Percentiles rank a stretch among this genome's conserved stretches.
phyloP scores from a whole-genome alignment of 2,888 invertebrate genomes.

The Oxystoma pomonae region DNA sequence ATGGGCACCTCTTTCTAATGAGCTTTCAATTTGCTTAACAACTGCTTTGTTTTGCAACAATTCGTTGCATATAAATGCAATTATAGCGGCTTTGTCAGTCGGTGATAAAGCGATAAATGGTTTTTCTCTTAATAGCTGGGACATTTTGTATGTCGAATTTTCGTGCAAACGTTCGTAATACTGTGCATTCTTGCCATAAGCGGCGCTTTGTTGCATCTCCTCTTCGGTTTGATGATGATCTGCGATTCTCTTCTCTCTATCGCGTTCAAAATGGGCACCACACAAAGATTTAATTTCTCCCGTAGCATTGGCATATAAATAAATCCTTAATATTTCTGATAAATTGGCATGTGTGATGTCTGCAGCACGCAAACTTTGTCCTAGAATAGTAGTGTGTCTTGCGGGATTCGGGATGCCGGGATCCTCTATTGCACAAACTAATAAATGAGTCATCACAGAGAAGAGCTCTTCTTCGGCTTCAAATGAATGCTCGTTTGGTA shows the following conservation, averaged over 20 bases:
- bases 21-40: conserved; percentile 79
- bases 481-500: conserved; percentile 65
- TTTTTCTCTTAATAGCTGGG: conserved; percentile 73
- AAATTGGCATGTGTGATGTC: conserved; percentile 89
- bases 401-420: conserved; percentile 88
- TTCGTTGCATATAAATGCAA: conserved; percentile 92
- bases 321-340: conserved; percentile 88
- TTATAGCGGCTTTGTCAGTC: conserved; percentile 80
- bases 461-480: conserved; percentile 82
- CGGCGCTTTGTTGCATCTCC: conserved; percentile 59
- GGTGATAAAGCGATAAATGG: conserved; percentile 84
- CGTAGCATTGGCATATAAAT: conserved; percentile 84
- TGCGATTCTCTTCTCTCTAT: conserved; percentile 73
- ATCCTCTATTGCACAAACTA: conserved; percentile 91
- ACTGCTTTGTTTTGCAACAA: conserved; percentile 90
- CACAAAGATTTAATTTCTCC: conserved; percentile 79
- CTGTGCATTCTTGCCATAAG: conserved; percentile 69
- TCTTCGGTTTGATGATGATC: conserved; percentile 78
- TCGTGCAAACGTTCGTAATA: conserved; percentile 75
- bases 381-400: conserved; percentile 82
- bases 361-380: conserved; percentile 83
- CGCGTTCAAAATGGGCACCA: conserved; percentile 76
- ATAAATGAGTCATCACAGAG: conserved; percentile 82
- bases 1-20: conserved; percentile 78
- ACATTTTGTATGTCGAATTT: conserved; percentile 75